Evolutionary conservation across 2,888 invertebrate genomes (phyloP), one percentile per base, ranked within the genome.

Genomic region (Autographa gamma): DNA sequence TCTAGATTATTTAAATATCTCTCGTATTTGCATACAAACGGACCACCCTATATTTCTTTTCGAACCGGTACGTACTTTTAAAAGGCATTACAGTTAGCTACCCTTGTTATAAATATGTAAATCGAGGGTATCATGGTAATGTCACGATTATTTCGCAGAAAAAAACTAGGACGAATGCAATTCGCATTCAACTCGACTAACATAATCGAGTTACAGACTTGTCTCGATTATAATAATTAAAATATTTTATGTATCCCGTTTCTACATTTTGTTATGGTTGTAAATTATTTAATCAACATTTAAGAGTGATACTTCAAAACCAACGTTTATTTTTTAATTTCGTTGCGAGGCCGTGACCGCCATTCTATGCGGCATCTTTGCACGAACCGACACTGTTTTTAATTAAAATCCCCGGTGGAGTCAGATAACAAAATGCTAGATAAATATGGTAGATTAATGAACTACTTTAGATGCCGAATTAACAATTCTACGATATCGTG

Each of bases 371-470:
- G 84, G 84, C 73, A 69, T 77, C 80, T 79, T 86, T 80, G 85
- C 88, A 89, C 87, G 86, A 87, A 84, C 84, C 67, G 71, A 67
- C 78, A 85, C 79, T 72, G 80, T 82, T 87, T 87, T 86, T 87
- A 90, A 90, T 90, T 88, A 89, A 85, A 86, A 87, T 84, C 82
- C 80, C 79, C 74, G 64, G 77, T 86, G 83, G 83, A 83, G 83
- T 79, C 54, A 79, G 66, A 70, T 82, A 79, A 81, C 72, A 65
- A 74, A 80, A 81, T 72, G 70, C 74, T 69, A 73, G 69, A 80
- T 73, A 70, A 71, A 80, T 73, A 70, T 75, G 69, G 63, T 79
- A 73, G 66, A 83, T 81, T 80, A 83, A 81, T 78, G 59, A 80
- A 85, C 69, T 68, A 79, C 80, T 76, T 2, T 75, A 76, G 71